Conservation (phyloP, 2,888 invertebrate genomes). For the Xanthia icteritia region DNA sequence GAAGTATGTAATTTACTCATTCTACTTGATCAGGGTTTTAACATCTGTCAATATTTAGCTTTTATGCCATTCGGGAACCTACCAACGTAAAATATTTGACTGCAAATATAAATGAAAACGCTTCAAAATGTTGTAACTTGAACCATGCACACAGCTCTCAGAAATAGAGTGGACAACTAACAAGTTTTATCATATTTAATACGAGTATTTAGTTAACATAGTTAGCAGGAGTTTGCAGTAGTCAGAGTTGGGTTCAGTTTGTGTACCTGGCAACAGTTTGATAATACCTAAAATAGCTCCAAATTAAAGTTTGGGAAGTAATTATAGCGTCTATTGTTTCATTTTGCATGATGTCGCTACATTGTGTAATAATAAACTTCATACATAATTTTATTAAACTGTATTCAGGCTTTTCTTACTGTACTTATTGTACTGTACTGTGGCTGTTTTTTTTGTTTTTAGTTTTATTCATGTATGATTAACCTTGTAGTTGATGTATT, state of each 20-base stretch:
- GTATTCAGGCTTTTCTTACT: background rate
- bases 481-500: too few relatives aligned
- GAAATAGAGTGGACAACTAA: constrained; percentile 18
- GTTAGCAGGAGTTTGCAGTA: constrained; percentile 19
- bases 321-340: constrained; percentile 3
- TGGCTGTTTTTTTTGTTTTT: background rate
- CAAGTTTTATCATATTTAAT: constrained; percentile 38
- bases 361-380: background rate
- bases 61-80: background rate
- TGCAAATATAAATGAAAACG: background rate
- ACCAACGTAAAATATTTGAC: background rate
- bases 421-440: background rate
- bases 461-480: background rate
- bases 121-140: background rate
- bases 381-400: background rate
- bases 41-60: background rate
- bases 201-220: constrained; percentile 25
- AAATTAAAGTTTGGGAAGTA: background rate
- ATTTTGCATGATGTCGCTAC: background rate
- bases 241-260: constrained; percentile 29
- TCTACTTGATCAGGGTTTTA: too few relatives aligned
- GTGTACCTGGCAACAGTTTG: constrained; percentile 13
- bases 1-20: too few relatives aligned
- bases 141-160: background rate
- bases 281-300: constrained; percentile 1